These are phyloP conservation scores for Peromyscus aztecus DNA, from an alignment of 2,797 vertebrate genomes.

Conservation along the genomic window DNA sequence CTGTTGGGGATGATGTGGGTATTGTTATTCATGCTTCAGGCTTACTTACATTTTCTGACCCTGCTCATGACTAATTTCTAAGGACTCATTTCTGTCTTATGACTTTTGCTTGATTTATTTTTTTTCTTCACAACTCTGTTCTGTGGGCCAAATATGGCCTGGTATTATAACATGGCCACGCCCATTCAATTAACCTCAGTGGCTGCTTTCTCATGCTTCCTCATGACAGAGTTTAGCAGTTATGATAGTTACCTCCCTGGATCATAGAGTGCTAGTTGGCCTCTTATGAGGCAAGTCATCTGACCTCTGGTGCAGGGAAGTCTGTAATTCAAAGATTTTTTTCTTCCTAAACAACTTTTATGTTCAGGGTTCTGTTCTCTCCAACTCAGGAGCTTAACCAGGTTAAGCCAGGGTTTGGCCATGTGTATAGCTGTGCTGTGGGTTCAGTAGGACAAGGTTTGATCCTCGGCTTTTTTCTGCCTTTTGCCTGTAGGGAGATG, in stretches of 20 bases:
- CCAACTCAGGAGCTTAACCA: background rate
- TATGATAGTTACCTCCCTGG: background rate
- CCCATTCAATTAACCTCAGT: background rate
- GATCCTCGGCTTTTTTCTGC: background rate
- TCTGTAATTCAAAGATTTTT: background rate
- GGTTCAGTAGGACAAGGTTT: background rate
- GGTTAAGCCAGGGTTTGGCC: background rate
- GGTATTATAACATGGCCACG: background rate
- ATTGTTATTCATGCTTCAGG: background rate
- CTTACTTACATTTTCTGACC: background rate
- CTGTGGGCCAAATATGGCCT: background rate
- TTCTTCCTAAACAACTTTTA: background rate
- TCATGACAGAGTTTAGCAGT: background rate
- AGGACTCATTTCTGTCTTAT: background rate
- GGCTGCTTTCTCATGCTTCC: background rate
- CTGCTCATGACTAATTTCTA: background rate
- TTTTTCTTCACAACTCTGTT: background rate
- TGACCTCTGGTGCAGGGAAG: background rate
- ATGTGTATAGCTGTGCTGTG: background rate
- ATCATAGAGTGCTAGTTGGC: background rate
- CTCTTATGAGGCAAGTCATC: background rate
- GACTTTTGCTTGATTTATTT: background rate
- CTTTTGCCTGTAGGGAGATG: background rate
- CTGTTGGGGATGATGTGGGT: background rate
- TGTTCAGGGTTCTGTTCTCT: constrained; percentile 14